Evolutionary conservation across 2,113 vertebrate species (phyloP).

Genomic region (Aptenodytes patagonicus): DNA sequence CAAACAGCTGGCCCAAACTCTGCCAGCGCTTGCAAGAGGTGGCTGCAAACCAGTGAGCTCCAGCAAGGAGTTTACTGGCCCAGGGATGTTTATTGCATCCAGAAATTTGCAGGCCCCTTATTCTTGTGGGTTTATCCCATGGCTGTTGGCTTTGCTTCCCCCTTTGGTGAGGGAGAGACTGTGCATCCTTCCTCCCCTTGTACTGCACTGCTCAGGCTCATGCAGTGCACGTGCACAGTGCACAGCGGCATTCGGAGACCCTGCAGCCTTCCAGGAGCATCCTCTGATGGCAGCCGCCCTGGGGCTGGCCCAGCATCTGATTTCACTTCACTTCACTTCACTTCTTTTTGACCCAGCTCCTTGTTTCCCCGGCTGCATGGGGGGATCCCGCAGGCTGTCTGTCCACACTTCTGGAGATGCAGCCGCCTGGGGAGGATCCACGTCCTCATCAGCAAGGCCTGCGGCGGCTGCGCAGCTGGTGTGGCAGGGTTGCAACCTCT

Average conservation of each 20-base stretch:
- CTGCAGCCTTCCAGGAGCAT: not conserved
- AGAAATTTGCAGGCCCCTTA: not conserved
- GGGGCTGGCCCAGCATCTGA: not conserved
- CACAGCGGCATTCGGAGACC: not conserved
- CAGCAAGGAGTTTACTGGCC: not conserved
- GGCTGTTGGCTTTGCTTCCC: not conserved
- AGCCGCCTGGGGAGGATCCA: not conserved
- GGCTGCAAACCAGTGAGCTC: not conserved
- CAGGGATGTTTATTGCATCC: not conserved
- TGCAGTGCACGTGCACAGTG: too few species aligned
- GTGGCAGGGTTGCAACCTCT: not conserved
- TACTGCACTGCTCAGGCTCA: not conserved
- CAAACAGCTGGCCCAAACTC: not conserved
- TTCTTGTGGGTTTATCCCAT: not conserved
- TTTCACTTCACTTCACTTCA: not conserved
- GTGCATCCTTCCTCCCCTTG: not conserved
- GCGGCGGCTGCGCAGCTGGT: not conserved
- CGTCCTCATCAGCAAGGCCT: not conserved
- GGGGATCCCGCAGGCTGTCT: not conserved
- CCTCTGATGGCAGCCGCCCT: not conserved
- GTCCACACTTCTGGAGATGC: not conserved
- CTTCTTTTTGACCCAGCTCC: not conserved
- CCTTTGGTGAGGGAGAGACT: not conserved
- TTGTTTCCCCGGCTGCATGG: not conserved
- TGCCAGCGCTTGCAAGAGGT: fast-evolving